Base-by-base conservation (phyloP, 1,140 invertebrate species). In the Bradynema listronoti region DNA sequence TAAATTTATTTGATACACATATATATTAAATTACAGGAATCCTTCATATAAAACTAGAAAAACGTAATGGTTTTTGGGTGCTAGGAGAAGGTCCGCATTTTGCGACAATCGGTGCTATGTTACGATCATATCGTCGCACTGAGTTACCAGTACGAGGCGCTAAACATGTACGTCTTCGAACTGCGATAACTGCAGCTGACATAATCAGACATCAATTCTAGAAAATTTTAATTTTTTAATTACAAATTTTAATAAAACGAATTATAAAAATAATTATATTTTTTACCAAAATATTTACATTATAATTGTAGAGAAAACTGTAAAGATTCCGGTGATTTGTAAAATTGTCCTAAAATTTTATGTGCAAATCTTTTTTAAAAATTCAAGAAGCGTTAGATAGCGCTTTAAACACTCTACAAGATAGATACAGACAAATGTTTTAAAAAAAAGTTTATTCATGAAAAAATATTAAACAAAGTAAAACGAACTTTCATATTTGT, bases 51-150 rank as follows among this genome's bases (percentile, higher is more conserved):
- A 61, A 61, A 61, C 30, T 61, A 34, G 59, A 61, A 58, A 49
- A 45, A 24, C 52, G 46, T 2, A 27, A 39, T 19, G 33, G 32
- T 34, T n/a, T 41, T 27, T 61, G 59, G 59, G 32, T 61, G 24
- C 55, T 61, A 16, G 59, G 59, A n/a, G 59, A 61, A 39, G 59
- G 59, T 14, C 59, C 59, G 7, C 56, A 46, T 34, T 61, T 61
- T 27, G 24, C 56, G 25, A 27, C 29, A 22, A 32, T 61, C 6
- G 36, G 33, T 6, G 39, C 19, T 11, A 61, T 61, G 59, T 27
- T 61, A 19, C 56, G 29, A 27, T 43, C 53, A 29, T 61, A 61
- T 25, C 16, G 56, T 9, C 33, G 41, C 24, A 55, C 27, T 16
- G 59, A 62, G 22, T 27, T 61, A 34, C 59, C 59, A 25, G 59